Evolutionary conservation across 2,888 invertebrate species (phyloP), one percentile per base, ranked within the genome.

Genomic region (Sesia apiformis): DNA sequence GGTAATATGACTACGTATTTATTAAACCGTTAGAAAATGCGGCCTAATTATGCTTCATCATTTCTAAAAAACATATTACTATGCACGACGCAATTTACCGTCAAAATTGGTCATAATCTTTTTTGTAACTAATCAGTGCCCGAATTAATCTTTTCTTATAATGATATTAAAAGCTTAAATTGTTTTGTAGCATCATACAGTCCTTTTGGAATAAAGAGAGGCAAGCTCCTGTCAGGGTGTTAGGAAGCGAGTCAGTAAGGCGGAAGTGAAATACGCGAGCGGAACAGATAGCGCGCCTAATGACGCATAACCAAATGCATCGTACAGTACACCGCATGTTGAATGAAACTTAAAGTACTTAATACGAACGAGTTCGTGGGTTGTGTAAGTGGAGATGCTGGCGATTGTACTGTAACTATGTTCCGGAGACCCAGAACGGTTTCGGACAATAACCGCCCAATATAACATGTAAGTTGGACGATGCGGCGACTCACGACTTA

Each of bases 251-350:
- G 52, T 52, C 53, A 54, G 55, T 46, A 46, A 46, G 23, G 56
- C 43, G 52, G 53, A 57, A 52, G 56, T 60, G 54, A 58, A 60
- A 59, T 63, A 59, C 58, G 60, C 60, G 58, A 58, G 55, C 57
- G 56, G 55, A 43, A 55, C 59, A 58, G 63, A 63, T 59, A 60
- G 53, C 51, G 63, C 51, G 59, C 56, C 60, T 65, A 65, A 65
- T 63, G 65, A 65, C 61, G 64, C 64, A 61, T 63, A 58, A 54
- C 55, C 57, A 56, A 63, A 63, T 60, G 60, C 60, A 59, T 53
- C 56, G 56, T 52, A 58, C 58, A 59, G 39, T 40, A 52, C 40
- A 23, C 39, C 49, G 23, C 46, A 5, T 8, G 8, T 46, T 46
- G 8, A 46, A 46, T 46, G 4, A 46, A 23, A 46, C 46, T 23